A percentile compares a stretch with the other conserved stretches of the same genome.
Evolutionary conservation across 23 tunicate genomes (phyloP).

Genomic region (Pegea sp.): DNA sequence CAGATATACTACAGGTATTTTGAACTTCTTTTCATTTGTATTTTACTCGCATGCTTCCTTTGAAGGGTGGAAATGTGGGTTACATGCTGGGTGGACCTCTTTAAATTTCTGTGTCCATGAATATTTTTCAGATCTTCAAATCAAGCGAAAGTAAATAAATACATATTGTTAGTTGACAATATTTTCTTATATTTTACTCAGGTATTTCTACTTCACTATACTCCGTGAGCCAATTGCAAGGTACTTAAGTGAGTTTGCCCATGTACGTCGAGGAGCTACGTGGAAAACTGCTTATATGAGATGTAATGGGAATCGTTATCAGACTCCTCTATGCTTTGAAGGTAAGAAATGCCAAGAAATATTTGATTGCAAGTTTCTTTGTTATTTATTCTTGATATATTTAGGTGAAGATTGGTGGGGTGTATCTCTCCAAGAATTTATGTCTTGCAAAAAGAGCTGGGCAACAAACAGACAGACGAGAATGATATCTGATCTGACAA

Average conservation of each 20-base stretch:
- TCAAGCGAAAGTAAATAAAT: too few species aligned
- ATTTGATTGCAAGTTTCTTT: too few species aligned
- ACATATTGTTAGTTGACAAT: too few species aligned
- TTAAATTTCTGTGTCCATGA: conserved; percentile 40
- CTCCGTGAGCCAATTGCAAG: conserved; percentile 50
- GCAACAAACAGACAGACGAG: conserved; percentile 78
- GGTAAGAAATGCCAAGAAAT: too few species aligned
- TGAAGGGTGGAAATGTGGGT: conserved; percentile 79
- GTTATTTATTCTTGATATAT: not conserved
- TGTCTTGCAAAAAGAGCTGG: conserved; percentile 24
- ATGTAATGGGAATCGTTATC: conserved; percentile 13
- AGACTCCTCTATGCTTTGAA: conserved; percentile 11
- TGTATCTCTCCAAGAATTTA: conserved; percentile 48
- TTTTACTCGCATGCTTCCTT: not conserved
- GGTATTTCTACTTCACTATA: conserved; percentile 50
- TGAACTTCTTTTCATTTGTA: not conserved
- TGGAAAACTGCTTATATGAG: conserved; percentile 21
- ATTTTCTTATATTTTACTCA: conserved; percentile 3
- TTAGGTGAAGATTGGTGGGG: conserved; percentile 42
- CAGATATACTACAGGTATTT: conserved; percentile 52
- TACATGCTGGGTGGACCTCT: conserved; percentile 87
- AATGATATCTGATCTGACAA: conserved; percentile 48
- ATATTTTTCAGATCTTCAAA: conserved; percentile 3
- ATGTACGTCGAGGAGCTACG: conserved; percentile 79
- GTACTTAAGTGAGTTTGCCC: conserved; percentile 58